Percentiles rank a stretch among this genome's conserved stretches.
These are phyloP conservation scores for Hassar affinis DNA, from an alignment of 2,113 vertebrate species.

Conservation along the genomic window DNA sequence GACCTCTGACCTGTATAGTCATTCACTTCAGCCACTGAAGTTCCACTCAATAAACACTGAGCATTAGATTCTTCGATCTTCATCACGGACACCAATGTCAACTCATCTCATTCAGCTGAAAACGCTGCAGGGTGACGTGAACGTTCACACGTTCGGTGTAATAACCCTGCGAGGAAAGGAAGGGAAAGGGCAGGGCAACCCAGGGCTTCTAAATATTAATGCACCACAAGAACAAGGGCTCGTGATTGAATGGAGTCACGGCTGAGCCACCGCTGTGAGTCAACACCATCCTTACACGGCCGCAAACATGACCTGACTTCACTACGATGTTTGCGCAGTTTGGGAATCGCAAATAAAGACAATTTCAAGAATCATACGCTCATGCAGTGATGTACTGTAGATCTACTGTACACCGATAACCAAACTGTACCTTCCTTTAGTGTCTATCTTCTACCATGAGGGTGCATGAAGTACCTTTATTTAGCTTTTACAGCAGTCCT, in stretches of 20 bases:
- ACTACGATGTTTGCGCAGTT: too few relatives aligned
- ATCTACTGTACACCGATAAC: too few relatives aligned
- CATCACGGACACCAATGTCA: constrained; percentile 25
- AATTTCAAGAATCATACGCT: too few relatives aligned
- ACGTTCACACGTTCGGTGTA: constrained; percentile 13
- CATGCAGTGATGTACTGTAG: too few relatives aligned
- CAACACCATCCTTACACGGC: not conserved
- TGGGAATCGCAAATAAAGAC: too few relatives aligned
- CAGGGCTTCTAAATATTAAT: constrained; percentile 30
- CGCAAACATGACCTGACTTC: not conserved
- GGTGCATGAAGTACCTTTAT: not conserved
- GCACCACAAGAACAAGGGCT: not conserved
- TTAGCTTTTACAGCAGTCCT: too few relatives aligned
- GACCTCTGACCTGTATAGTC: not conserved
- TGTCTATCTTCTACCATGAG: not conserved
- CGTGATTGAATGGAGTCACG: not conserved
- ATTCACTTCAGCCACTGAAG: constrained; percentile 9
- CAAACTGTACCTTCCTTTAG: not conserved
- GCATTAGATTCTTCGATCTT: constrained; percentile 11
- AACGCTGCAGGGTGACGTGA: constrained; percentile 8
- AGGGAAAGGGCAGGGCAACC: too few relatives aligned
- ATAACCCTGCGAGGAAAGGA: constrained; percentile 18
- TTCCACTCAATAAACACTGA: constrained; percentile 19
- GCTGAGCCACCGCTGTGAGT: not conserved
- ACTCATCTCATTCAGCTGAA: constrained; percentile 2